Evolutionary conservation across 64 coral and sea anemone species (phyloP), one percentile per base, ranked within the genome.

Genomic region (Orbicella faveolata): DNA sequence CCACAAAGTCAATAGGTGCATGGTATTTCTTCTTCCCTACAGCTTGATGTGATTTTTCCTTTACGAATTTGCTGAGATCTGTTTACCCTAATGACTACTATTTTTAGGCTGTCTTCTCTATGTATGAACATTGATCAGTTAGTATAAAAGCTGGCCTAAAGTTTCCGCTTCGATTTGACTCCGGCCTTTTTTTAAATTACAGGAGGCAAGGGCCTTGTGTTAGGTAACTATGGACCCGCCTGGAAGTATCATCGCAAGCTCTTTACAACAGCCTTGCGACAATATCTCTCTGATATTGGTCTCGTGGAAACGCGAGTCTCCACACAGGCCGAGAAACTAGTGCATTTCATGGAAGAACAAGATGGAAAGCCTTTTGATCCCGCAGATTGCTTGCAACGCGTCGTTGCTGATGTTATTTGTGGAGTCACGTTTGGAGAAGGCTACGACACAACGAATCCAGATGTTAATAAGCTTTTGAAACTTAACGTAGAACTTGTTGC

Each of bases 341-440:
- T 90, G 19, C 19, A 81, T 3, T 90, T 63, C 66, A 81, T 90
- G 8, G 89, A 74, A 54, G 80, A 84, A 61, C 89, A 91, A 23
- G 36, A 76, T 20, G 52, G 26, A 3, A 75, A 91, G 34, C 61
- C 80, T 3, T 91, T 91, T 84, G 80, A 91, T 41, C 89, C 89
- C 36, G 30, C 48, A 15, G 6, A 76, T 61, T 84, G 57, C 51
- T 19, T 91, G 17, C 53, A 36, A 34, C 79, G 41, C 54, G 83
- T 77, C 68, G 86, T 93, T 63, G 77, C 78, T 39, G 83, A 93
- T 88, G 78, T 93, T 1, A 93, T 89, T 25, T 83, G 92, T 77
- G 36, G 86, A 5, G 73, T 89, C 17, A 83, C 79, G 26, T 93
- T 93, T 79, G 92, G 87, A 48, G 78, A 75, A 4, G 78, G 67